phyloP scores from a whole-genome alignment of 1,140 invertebrate species.

The Aphelenchoides besseyi region DNA sequence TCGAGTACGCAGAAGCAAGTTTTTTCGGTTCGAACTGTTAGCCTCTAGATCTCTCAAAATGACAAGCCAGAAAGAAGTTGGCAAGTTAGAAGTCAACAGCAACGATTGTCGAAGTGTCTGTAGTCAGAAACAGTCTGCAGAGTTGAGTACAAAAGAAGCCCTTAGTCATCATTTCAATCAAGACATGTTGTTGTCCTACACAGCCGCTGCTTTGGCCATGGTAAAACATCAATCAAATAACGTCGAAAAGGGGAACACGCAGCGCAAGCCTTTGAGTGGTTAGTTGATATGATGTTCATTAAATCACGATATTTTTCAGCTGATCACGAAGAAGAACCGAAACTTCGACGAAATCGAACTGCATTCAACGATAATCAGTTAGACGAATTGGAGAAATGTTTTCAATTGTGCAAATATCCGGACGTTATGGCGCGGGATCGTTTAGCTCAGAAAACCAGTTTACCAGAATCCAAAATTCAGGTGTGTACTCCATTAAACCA shows the following conservation, averaged over 20 bases:
- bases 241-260: background rate
- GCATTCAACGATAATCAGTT: conserved; percentile 46
- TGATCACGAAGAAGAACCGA: background rate
- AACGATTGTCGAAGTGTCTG: background rate
- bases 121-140: background rate
- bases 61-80: background rate
- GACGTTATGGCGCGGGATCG: conserved; percentile 33
- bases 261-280: background rate
- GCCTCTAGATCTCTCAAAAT: too few relatives aligned
- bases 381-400: conserved; percentile 46
- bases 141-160: background rate
- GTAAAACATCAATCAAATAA: background rate
- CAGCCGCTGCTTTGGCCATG: conserved; percentile 5
- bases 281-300: background rate
- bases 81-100: background rate
- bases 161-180: background rate
- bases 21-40: too few relatives aligned
- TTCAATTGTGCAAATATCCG: conserved; percentile 41
- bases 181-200: conserved; percentile 16
- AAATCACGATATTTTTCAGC: background rate
- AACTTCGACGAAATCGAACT: conserved; percentile 38
- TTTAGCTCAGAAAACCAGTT: conserved; percentile 28
- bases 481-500: conserved; percentile 27
- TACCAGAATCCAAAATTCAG: conserved; percentile 47
- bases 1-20: too few relatives aligned